These are phyloP conservation scores for Entelurus aequoreus DNA, from an alignment of 2,113 vertebrate genomes.

Conservation along the genomic window DNA sequence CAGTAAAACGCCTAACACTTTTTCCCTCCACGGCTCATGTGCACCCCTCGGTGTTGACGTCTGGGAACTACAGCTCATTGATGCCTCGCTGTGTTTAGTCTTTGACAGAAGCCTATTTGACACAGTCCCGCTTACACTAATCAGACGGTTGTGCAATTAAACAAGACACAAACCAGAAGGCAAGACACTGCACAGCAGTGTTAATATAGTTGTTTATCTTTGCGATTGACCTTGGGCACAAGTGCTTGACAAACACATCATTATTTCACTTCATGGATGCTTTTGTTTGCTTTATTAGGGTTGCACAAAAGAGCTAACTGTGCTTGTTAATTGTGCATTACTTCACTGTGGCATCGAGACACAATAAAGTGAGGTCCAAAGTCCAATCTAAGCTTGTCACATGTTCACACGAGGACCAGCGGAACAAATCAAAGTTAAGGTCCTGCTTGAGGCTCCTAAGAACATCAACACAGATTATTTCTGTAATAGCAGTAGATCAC, in stretches of 20 bases:
- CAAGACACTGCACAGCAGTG: constrained; percentile 1
- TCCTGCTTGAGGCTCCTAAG: constrained; percentile 18
- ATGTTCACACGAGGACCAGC: background rate
- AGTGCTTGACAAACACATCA: background rate
- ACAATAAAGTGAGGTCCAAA: background rate
- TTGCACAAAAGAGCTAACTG: constrained; percentile 1
- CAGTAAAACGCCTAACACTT: constrained; percentile 53
- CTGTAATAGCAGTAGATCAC: constrained; percentile 44
- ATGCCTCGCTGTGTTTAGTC: background rate
- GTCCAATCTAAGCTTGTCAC: background rate
- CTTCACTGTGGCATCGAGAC: too few relatives aligned
- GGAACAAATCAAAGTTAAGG: background rate
- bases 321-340: constrained; percentile 13
- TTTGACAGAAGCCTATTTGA: constrained; percentile 48
- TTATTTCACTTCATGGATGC: background rate
- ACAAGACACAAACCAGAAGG: constrained; percentile 43
- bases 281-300: constrained; percentile 8
- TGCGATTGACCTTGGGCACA: background rate
- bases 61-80: constrained; percentile 45
- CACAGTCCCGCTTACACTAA: constrained; percentile 38
- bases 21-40: constrained; percentile 42
- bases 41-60: constrained; percentile 55
- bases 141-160: constrained; percentile 46
- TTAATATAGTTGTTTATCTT: constrained; percentile 2
- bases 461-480: constrained; percentile 43